Base-by-base conservation (phyloP, 1,140 invertebrate species). In the Euschistus heros region DNA sequence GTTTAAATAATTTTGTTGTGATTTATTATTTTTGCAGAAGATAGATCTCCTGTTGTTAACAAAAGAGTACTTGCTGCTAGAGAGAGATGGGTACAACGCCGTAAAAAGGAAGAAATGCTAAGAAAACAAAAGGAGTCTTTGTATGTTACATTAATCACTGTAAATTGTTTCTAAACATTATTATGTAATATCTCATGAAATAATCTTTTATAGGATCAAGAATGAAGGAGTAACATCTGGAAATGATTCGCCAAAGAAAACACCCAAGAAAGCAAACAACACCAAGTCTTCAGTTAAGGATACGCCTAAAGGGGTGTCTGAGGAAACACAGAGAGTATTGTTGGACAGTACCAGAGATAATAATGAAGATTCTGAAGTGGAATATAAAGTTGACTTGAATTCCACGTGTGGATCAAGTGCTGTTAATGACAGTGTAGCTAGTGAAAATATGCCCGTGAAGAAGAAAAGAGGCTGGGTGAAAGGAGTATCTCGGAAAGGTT, bases 381-480 rank as follows among this genome's bases (percentile, higher is more conserved):
- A 57, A 6, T 3, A 1, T 22, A 24, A 57, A 57, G 5, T 22
- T 20, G 47, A 50, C 47, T 50, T 50, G 47, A 10, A 22, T 18
- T 50, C 47, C 6, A 50, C n/a, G 10, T 18, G n/a, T 50, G 47
- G n/a, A 4, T 8, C 22, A 8, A 50, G n/a, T 7, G 10, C n/a
- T 7, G n/a, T 50, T 7, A 22, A 50, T 18, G 47, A 50, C 10
- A 50, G 47, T 13, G n/a, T n/a, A 3, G n/a, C 10, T 7, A 50
- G 47, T 50, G 33, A 37, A 30, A 47, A 18, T n/a, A 13, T n/a
- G 2, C 47, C 47, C 47, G 20, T 50, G n/a, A 57, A 33, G 46
- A 65, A 61, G 37, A 65, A 65, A 22, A 65, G 55, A 61, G 64
- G 64, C 7, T 65, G 64, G 64, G 37, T 65, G 2, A 65, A 65